Percentiles rank a stretch among this genome's conserved stretches.
Conservation (phyloP, 2,797 vertebrate species). For the Oceanodroma leucorhoa region DNA sequence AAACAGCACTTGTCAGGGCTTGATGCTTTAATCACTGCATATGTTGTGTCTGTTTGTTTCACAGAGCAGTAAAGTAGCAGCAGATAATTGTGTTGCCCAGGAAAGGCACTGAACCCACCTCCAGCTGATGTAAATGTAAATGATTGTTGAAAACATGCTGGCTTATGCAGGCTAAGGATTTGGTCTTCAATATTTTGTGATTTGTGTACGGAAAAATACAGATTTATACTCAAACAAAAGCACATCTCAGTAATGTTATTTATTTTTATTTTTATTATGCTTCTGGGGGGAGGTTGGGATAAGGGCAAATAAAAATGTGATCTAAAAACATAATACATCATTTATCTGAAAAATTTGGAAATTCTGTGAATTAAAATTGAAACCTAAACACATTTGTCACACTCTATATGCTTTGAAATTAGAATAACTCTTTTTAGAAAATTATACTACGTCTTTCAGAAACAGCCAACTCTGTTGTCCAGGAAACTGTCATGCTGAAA, state of each 20-base stretch:
- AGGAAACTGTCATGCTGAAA: neutral
- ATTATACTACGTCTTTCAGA: neutral
- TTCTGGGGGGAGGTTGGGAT: rapidly evolving
- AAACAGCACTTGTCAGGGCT: neutral
- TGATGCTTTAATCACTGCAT: neutral
- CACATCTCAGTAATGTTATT: rapidly evolving
- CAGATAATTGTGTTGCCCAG: neutral
- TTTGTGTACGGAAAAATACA: neutral
- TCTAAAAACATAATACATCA: rapidly evolving
- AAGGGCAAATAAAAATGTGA: neutral
- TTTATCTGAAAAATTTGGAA: neutral
- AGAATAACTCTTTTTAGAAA: neutral
- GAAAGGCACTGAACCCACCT: neutral
- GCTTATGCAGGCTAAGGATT: neutral
- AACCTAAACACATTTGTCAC: neutral
- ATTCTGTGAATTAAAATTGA: neutral
- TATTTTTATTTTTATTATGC: rapidly evolving
- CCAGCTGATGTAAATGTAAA: neutral
- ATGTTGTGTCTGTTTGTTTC: neutral
- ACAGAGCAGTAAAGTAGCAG: neutral
- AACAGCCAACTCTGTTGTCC: neutral
- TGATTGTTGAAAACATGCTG: neutral
- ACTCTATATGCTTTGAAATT: neutral
- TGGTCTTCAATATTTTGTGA: neutral
- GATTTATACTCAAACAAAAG: neutral